These are phyloP conservation scores for Strigamia transsilvanica DNA, from an alignment of 2,888 invertebrate species.

Conservation along the genomic window DNA sequence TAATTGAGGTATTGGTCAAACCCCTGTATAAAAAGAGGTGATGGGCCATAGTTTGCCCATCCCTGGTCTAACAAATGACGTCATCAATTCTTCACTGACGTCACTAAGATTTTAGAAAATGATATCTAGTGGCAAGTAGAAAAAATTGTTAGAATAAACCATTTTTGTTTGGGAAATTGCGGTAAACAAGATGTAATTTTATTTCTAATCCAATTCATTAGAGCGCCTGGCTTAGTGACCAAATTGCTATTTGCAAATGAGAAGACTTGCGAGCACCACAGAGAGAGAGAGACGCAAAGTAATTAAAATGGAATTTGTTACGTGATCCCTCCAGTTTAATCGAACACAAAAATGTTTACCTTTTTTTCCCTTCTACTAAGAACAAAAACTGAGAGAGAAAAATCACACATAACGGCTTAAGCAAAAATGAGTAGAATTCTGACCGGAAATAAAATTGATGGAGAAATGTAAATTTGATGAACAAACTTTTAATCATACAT, in stretches of 20 bases:
- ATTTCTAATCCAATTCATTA: slow-evolving; percentile 21
- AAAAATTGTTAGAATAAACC: too few relatives aligned
- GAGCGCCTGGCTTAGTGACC: neutral
- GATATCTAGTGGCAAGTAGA: too few relatives aligned
- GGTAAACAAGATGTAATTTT: neutral
- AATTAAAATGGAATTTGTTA: slow-evolving; percentile 8
- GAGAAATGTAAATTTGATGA: slow-evolving; percentile 7
- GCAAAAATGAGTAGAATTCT: neutral
- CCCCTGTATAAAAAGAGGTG: too few relatives aligned
- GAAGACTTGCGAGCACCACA: neutral
- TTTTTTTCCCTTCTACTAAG: too few relatives aligned
- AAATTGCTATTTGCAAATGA: slow-evolving; percentile 5
- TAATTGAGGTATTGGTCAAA: too few relatives aligned
- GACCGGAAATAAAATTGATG: neutral
- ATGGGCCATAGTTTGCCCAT: too few relatives aligned
- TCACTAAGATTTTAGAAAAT: too few relatives aligned
- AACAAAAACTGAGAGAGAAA: neutral
- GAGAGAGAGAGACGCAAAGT: neutral
- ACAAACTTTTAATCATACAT: neutral
- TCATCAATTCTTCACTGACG: too few relatives aligned
- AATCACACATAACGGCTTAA: neutral
- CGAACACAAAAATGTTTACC: neutral
- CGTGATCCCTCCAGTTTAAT: neutral
- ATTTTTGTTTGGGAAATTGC: too few relatives aligned
- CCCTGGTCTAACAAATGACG: too few relatives aligned